Conservation (phyloP, 2,797 vertebrate species). For the Lagorchestes hirsutus region DNA sequence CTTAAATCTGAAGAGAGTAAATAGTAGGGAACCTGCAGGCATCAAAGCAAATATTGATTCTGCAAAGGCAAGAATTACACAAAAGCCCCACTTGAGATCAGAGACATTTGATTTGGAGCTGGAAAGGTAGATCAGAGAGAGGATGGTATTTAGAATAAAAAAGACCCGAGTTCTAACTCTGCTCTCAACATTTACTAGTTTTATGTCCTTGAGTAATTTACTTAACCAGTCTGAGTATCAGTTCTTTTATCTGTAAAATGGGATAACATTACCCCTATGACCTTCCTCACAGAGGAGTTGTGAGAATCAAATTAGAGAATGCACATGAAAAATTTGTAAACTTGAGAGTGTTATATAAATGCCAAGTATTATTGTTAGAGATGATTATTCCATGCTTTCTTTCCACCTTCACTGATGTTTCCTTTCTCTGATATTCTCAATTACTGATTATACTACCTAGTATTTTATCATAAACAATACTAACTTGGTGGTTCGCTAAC, state of each 20-base stretch:
- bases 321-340: background rate
- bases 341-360: background rate
- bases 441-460: background rate
- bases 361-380: background rate
- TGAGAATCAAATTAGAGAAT: background rate
- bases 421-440: background rate
- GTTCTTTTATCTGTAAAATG: background rate
- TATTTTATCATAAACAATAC: background rate
- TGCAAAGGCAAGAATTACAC: background rate
- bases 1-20: background rate
- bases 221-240: background rate
- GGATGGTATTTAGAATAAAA: background rate
- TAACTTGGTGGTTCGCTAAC: background rate
- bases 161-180: background rate
- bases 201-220: background rate
- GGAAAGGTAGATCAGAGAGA: background rate
- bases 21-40: background rate
- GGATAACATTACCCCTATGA: background rate
- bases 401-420: background rate
- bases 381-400: background rate
- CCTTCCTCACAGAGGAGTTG: background rate
- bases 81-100: background rate
- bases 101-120: background rate
- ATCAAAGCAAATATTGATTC: background rate
- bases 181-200: background rate